Conservation (phyloP, 2,797 vertebrate species). For the Argya squamiceps region DNA sequence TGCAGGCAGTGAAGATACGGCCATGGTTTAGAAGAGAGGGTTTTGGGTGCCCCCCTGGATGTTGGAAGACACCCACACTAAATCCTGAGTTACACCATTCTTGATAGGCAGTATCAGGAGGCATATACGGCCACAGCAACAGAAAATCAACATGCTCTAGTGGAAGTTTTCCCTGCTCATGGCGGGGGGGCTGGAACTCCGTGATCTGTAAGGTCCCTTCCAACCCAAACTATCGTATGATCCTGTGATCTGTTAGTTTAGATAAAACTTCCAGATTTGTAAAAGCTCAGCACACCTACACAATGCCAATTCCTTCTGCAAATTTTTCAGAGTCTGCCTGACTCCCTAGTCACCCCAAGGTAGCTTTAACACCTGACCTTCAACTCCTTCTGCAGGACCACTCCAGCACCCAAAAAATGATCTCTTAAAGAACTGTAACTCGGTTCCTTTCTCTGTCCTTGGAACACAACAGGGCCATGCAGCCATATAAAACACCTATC, state of each 20-base stretch:
- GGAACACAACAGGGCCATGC: fast-evolving
- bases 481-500: fast-evolving
- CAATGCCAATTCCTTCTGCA: neutral
- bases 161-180: neutral
- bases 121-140: neutral
- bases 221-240: neutral
- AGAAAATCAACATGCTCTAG: neutral
- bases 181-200: neutral
- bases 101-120: neutral
- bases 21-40: neutral
- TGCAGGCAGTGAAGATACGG: neutral
- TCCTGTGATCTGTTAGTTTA: neutral
- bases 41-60: neutral
- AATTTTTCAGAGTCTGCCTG: neutral
- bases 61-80: neutral
- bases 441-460: neutral
- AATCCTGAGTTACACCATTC: neutral
- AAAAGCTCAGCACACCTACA: neutral
- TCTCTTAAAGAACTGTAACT: neutral
- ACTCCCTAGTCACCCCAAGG: neutral
- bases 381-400: neutral
- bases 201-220: neutral
- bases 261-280: neutral
- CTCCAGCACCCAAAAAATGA: neutral
- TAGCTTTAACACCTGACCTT: neutral